A percentile compares a stretch with the other conserved stretches of the same genome.
Conservation (phyloP, 2,113 vertebrate genomes). For the Nothocercus nigrocapillus region DNA sequence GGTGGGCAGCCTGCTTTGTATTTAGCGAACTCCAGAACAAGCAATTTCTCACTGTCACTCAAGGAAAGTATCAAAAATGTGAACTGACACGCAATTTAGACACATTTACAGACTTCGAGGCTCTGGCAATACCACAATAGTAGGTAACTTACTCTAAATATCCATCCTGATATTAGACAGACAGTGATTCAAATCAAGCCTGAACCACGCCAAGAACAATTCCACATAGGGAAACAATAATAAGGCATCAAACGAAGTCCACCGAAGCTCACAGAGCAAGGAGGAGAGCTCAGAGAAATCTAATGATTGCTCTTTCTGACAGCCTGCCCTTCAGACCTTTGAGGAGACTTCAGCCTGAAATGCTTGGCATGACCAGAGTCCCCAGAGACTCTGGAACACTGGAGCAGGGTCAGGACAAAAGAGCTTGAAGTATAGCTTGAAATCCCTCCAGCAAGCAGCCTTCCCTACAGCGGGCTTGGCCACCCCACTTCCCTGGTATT, state of each 20-base stretch:
- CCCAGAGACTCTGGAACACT: background rate
- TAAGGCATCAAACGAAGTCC: background rate
- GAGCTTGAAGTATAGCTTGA: background rate
- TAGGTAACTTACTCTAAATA: background rate
- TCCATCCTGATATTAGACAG: background rate
- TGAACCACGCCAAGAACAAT: background rate
- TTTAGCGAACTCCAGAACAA: background rate
- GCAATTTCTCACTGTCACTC: background rate
- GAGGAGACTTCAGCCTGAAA: background rate
- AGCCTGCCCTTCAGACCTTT: background rate
- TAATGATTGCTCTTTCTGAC: background rate
- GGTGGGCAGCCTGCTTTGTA: background rate
- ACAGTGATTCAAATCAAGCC: background rate
- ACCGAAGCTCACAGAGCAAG: background rate
- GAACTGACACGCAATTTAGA: background rate
- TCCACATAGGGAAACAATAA: background rate
- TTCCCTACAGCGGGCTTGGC: background rate
- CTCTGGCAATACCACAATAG: background rate
- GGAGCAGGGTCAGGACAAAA: background rate
- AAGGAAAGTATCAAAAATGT: background rate
- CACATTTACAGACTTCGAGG: background rate
- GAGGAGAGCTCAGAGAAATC: background rate
- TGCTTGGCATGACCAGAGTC: background rate
- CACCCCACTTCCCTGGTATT: too few species aligned
- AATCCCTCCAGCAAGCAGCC: background rate